Evolutionary conservation across 2,797 vertebrate species (phyloP), one percentile per base, ranked within the genome.

Genomic region (Pempheris klunzingeri): DNA sequence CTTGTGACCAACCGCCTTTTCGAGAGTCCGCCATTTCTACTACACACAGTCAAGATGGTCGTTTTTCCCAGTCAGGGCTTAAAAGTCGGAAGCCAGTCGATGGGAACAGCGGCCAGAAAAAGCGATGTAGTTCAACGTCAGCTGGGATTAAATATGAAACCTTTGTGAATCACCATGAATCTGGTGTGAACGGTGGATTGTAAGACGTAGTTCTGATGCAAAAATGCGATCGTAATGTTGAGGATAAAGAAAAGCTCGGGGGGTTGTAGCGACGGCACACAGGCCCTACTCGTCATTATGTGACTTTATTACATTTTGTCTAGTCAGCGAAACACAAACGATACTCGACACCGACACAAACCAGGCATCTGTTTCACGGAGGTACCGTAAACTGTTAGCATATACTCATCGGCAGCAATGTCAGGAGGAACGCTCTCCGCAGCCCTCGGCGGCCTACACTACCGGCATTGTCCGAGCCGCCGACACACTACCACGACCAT

Each of bases 1-100:
- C 20, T 20, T 1, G 4, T 2, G 7, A 7, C 36, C 52, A 30
- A 54, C 70, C 46, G 62, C 76, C 59, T 71, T 54, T 43, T 71
- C 63, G 3, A 5, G 8, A 59, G 83, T 87, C 91, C 84, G 93
- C 93, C 92, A 94, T 94, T 92, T 93, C 74, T 90, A 63, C 57
- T 49, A 67, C 85, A 81, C 59, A 36, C 71, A 87, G 79, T 80
- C 87, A 93, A 91, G 90, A 94, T 93, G 91, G 91, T 87, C 78
- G 93, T 72, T 84, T 22, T 46, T 20, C 22, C n/a, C 14, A 6
- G 7, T 49, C 14, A 5, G 46, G 11, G 36, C 55, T 7, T 15
- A 17, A 1, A 4, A 24, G 53, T 41, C 39, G 11, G 30, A 68
- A 54, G 39, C 14, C 15, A 54, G 20, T 24, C 38, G n/a, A 28